Base-by-base conservation (phyloP, 2,113 vertebrate species). In the Grammomys dolichurus region DNA sequence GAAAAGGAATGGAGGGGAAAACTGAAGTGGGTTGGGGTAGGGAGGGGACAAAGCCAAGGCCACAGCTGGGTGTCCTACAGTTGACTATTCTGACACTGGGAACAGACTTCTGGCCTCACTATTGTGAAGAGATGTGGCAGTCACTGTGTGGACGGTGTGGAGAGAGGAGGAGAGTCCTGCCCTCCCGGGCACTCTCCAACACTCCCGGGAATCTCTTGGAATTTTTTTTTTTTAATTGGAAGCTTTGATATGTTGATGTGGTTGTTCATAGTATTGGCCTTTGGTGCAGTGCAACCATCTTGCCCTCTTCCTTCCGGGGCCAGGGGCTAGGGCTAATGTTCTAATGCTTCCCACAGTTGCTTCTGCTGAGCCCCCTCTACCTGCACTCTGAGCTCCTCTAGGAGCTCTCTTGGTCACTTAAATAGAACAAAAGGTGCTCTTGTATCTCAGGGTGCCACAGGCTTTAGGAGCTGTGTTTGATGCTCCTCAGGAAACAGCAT, bases 1-100 rank as follows among this genome's bases (percentile, higher is more conserved):
- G 67, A 8, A 48, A 87, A 40, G 33, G 0, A 12, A 13, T 26
- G 14, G 56, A 51, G 46, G 10, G 7, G 5, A 24, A 22, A 40
- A 6, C 0, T 17, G 2, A 4, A 26, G 77, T 10, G 14, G 5
- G 6, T 63, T 16, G 22, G 22, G 12, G 80, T 7, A 1, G 13
- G 28, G 76, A 16, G 56, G 43, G 51, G 11, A 4, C 48, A 11
- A 12, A 60, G 46, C 10, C 3, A 22, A 60, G 7, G 22, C 4
- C 8, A 43, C 1, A 31, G 28, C n/a, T 3, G 19, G 22, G 31
- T 48, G 46, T 60, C 40, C 76, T 87, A 7, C 20, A 58, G 31
- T 60, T 77, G 17, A 43, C 36, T 7, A 20, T 43, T 78, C 28
- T 13, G 36, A 70, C 22, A 26, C 5, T 63, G 58, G 73, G n/a